These are phyloP conservation scores for Latheticus oryzae DNA, from an alignment of 2,888 invertebrate species.

Conservation along the genomic window DNA sequence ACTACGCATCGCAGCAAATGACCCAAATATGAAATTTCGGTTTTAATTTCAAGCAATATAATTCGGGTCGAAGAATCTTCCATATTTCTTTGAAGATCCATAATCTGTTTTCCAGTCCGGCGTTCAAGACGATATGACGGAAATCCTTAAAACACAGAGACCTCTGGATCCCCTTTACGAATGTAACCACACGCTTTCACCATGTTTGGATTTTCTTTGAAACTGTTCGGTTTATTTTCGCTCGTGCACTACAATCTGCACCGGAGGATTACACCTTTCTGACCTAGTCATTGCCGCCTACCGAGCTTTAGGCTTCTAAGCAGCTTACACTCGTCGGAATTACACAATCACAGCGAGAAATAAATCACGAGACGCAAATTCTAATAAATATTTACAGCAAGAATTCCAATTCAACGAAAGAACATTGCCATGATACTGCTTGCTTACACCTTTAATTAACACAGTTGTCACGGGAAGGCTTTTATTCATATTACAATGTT, in stretches of 20 bases:
- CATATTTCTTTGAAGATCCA: slow-evolving; percentile 45
- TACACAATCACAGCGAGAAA: slow-evolving; percentile 33
- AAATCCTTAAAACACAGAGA: slow-evolving; percentile 43
- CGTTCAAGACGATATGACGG: slow-evolving; percentile 40
- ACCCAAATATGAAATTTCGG: slow-evolving; percentile 39
- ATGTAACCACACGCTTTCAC: slow-evolving; percentile 39
- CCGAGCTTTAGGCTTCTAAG: slow-evolving; percentile 33
- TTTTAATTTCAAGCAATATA: slow-evolving; percentile 39
- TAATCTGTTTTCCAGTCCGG: slow-evolving; percentile 47
- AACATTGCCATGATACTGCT: not conserved
- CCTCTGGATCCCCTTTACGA: slow-evolving; percentile 29
- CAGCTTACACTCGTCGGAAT: slow-evolving; percentile 40
- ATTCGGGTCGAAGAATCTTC: slow-evolving; percentile 31
- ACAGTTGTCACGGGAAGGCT: not conserved
- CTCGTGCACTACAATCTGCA: slow-evolving; percentile 42
- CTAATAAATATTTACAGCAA: slow-evolving; percentile 43
- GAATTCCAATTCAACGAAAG: slow-evolving; percentile 7
- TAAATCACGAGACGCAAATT: slow-evolving; percentile 40
- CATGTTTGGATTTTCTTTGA: slow-evolving; percentile 33
- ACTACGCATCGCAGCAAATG: not conserved
- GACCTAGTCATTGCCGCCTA: slow-evolving; percentile 40
- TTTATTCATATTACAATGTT: too few relatives aligned
- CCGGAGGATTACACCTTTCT: slow-evolving; percentile 41
- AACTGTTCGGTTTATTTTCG: slow-evolving; percentile 39
- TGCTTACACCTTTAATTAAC: slow-evolving; percentile 10